Evolutionary conservation across 1,140 invertebrate species (phyloP).

Genomic region (Drosophila ananassae): DNA sequence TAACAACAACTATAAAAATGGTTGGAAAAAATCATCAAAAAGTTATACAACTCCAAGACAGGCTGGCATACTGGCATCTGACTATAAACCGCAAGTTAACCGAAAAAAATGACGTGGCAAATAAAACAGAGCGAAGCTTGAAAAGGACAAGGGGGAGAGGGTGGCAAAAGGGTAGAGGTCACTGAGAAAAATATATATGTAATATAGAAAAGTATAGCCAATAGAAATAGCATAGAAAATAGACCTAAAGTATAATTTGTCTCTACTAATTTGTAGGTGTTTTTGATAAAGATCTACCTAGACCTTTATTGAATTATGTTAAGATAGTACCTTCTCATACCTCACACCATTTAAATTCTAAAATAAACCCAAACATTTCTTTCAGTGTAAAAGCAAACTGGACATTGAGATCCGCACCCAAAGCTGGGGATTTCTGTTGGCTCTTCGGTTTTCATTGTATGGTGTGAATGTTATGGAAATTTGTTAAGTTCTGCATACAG

Average conservation of each 20-base stretch:
- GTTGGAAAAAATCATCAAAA: slow-evolving; percentile 64
- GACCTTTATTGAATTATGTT: no score
- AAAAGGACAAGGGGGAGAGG: slow-evolving; percentile 19
- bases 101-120: slow-evolving; percentile 75
- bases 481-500: slow-evolving; percentile 79
- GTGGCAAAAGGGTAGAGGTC: slow-evolving; percentile 6
- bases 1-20: slow-evolving; percentile 44
- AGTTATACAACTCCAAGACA: slow-evolving; percentile 69
- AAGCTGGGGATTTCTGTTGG: slow-evolving; percentile 48
- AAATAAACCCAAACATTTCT: background rate
- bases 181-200: slow-evolving; percentile 7
- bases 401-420: slow-evolving; percentile 43
- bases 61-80: slow-evolving; percentile 50
- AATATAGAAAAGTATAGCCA: no score
- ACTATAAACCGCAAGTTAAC: slow-evolving; percentile 61
- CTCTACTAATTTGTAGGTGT: no score
- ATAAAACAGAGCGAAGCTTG: slow-evolving; percentile 73
- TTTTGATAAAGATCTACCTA: no score
- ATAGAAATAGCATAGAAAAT: no score
- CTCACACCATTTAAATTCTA: background rate
- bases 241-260: no score
- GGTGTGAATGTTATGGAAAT: slow-evolving; percentile 81
- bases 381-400: slow-evolving; percentile 29
- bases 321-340: no score
- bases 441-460: slow-evolving; percentile 66